Conservation (phyloP, 2,888 invertebrate species). For the Eristalis pertinax region DNA sequence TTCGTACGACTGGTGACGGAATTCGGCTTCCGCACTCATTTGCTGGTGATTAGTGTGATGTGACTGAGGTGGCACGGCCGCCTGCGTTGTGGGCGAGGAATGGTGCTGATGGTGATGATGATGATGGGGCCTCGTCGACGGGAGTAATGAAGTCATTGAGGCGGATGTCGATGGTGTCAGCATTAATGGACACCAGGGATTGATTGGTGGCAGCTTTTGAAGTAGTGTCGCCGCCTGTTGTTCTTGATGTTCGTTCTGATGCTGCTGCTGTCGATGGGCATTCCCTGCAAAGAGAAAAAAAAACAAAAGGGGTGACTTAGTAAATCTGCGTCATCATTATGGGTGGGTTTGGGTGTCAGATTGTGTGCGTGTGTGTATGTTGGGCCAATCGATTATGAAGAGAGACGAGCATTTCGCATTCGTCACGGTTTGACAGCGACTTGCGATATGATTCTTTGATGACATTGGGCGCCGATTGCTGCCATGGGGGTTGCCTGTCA, state of each 20-base stretch:
- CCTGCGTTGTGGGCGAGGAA: constrained; percentile 50
- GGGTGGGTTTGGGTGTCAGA: constrained; percentile 7
- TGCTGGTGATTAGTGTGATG: constrained; percentile 66
- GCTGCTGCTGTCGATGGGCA: constrained; percentile 14
- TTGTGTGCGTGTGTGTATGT: background rate
- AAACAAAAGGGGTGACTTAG: constrained; percentile 54
- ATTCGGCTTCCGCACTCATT: constrained; percentile 65
- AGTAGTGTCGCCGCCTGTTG: constrained; percentile 47
- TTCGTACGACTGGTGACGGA: constrained; percentile 60
- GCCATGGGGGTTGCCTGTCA: constrained; percentile 36
- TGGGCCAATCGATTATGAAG: constrained; percentile 49
- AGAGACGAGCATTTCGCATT: constrained; percentile 38
- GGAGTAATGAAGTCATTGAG: constrained; percentile 69
- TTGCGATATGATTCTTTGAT: constrained; percentile 46
- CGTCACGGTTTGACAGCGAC: constrained; percentile 45
- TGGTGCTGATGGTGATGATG: constrained; percentile 67
- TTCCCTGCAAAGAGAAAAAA: constrained; percentile 26
- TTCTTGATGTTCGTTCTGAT: constrained; percentile 26
- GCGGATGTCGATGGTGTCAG: constrained; percentile 68
- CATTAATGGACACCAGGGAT: constrained; percentile 71
- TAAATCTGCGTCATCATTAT: constrained; percentile 26
- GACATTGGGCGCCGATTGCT: constrained; percentile 38
- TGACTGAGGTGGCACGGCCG: constrained; percentile 53
- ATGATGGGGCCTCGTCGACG: constrained; percentile 75
- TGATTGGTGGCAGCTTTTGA: constrained; percentile 73